Base-by-base conservation (phyloP, 2,797 vertebrate genomes). In the Harpagifer antarcticus region DNA sequence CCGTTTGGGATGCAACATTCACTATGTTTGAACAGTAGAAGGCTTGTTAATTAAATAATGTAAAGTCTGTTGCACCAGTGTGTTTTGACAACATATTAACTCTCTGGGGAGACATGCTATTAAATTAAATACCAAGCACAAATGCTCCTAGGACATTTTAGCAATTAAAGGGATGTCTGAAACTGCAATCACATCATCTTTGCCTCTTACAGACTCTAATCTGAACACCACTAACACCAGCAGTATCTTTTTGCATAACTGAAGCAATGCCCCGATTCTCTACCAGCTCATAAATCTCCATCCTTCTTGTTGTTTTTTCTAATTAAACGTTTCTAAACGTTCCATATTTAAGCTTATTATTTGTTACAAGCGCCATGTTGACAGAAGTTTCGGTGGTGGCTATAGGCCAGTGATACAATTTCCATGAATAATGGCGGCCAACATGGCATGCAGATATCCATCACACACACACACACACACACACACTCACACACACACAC, bases 401-500 rank as follows among this genome's bases (percentile, higher is more conserved):
- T 70, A 61, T 48, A 73, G 75, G 82, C 78, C 72, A 70, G 69
- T 60, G 84, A 86, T 87, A 86, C 82, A 82, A 81, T 74, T 80
- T 85, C 69, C 69, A 72, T 74, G 74, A 76, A 89, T 86, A 84
- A 88, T 89, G 78, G 57, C 40, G n/a, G 88, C 86, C 74, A 89
- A 83, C 84, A 74, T 78, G 74, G 74, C 78, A 73, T 86, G 83
- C 83, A 82, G 85, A 89, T 90, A 85, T 88, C 79, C 68, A 85
- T 90, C 20, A 45, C 60, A 47, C 23, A 74, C 23, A 54, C 47
- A 48, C 27, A 37, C 68, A 64, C 2, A 8, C 55, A 56, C 4
- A 27, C 27, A 27, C 27, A 27, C 23, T 4, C 23, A 27, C 23
- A 27, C 23, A 4, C 27, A 5, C 27, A 27, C 4, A 27, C 27